Base-by-base conservation (phyloP, 2,113 vertebrate genomes). In the Scytalopus superciliaris region DNA sequence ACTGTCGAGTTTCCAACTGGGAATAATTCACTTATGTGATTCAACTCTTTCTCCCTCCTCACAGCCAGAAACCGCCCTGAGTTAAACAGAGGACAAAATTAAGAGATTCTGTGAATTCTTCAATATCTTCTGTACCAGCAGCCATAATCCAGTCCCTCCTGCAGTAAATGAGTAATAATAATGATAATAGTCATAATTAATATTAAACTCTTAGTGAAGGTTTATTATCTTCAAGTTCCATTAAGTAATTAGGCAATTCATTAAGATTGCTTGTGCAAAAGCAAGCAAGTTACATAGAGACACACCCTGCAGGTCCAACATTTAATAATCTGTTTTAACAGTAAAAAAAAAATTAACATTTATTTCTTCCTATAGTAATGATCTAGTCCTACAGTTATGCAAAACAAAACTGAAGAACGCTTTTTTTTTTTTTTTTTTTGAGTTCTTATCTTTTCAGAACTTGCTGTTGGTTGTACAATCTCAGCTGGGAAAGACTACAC, bases 171-270 rank as follows among this genome's bases (percentile, higher is more conserved):
- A 93, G 40, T 80, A 96, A 90, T 80, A 95, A 77, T 77, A 82
- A 87, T 68, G 75, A 88, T 96, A 94, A 73, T 87, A 94, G 84
- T 73, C 15, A 82, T 92, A 95, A 94, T 94, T 96, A 96, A 96
- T 89, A 90, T 84, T 88, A 94, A 93, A 90, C 31, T 86, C 75
- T 45, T 72, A 84, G 72, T 81, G 73, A 81, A 92, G 52, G 52
- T 74, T 96, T 96, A 95, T 94, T 93, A 94, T 96, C 94, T 96
- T 81, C 56, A 72, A 93, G 88, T 88, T 60, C 56, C 73, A 94
- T 84, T 90, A 96, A 91, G 86, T 84, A 94, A 95, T 93, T 96
- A 94, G 88, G 52, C 42, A 90, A 87, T 90, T 91, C 85, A 96
- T 94, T 95, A 97, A 82, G 80, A 94, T 4, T 84, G 56, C 69